A percentile compares a stretch with the other conserved stretches of the same genome.
Conservation (phyloP, 2,888 invertebrate genomes). For the Laothoe populi region DNA sequence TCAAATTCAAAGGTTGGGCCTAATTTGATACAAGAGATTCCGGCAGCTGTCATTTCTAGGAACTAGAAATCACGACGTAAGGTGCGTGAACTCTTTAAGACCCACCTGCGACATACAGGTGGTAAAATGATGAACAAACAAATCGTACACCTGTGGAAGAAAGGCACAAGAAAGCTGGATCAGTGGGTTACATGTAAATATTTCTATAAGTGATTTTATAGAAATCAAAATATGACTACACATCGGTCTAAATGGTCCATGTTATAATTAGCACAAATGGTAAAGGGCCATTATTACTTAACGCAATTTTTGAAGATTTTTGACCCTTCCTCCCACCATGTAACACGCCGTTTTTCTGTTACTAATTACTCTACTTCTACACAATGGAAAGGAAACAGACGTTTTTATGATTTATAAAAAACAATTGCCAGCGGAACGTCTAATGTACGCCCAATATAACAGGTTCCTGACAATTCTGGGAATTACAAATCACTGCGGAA, state of each 20-base stretch:
- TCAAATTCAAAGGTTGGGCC: neutral
- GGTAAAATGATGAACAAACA: neutral
- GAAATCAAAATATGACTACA: too few relatives aligned
- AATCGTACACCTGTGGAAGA: neutral
- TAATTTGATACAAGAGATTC: conserved; percentile 14
- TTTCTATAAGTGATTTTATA: too few relatives aligned
- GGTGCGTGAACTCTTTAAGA: conserved; percentile 16
- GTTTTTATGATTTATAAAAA: neutral
- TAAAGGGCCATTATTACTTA: too few relatives aligned
- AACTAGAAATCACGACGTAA: conserved; percentile 7
- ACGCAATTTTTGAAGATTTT: too few relatives aligned
- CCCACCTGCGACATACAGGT: conserved; percentile 1
- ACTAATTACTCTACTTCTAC: too few relatives aligned
- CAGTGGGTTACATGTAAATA: neutral
- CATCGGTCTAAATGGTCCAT: too few relatives aligned
- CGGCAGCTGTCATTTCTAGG: conserved; percentile 16
- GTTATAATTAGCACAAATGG: neutral
- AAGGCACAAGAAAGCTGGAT: neutral
- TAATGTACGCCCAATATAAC: neutral
- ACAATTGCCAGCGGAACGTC: neutral
- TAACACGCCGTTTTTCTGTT: too few relatives aligned
- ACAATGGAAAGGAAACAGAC: neutral
- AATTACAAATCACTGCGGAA: conserved; percentile 2
- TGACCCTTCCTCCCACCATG: too few relatives aligned
- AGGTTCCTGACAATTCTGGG: conserved; percentile 19